Evolutionary conservation across 2,113 vertebrate species (phyloP).

Genomic region (Arvicanthis niloticus): DNA sequence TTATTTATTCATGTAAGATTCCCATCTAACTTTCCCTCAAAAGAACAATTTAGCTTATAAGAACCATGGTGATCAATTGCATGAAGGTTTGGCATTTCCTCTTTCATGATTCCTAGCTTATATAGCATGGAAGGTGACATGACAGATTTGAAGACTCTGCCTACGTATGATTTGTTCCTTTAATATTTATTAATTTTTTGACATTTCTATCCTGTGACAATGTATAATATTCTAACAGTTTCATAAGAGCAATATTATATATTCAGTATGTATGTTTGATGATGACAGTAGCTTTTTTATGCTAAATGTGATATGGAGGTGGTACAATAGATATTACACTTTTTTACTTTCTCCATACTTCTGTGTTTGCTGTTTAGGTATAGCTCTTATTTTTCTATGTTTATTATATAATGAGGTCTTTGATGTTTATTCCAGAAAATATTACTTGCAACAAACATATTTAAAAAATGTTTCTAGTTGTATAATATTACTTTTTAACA

Average conservation of each 20-base stretch:
- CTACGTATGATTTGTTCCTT: neutral
- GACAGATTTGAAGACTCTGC: too few species aligned
- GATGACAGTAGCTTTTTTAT: neutral
- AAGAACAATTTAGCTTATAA: neutral
- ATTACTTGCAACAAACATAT: neutral
- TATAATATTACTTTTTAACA: neutral
- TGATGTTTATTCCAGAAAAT: neutral
- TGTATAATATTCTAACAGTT: neutral
- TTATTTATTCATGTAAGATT: neutral
- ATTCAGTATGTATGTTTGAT: neutral
- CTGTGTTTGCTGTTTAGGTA: neutral
- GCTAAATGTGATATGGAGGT: neutral
- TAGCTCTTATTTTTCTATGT: neutral
- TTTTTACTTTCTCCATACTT: neutral
- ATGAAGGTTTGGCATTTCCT: neutral
- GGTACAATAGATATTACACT: neutral
- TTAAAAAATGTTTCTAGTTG: neutral
- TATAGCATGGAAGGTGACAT: neutral
- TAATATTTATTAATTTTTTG: neutral
- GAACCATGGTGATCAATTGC: too few species aligned
- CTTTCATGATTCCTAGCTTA: neutral
- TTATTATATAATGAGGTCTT: neutral
- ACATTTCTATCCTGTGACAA: too few species aligned
- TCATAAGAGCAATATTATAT: neutral
- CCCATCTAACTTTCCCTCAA: neutral